phyloP scores from a whole-genome alignment of 2,113 vertebrate species.

The Nicator chloris region DNA sequence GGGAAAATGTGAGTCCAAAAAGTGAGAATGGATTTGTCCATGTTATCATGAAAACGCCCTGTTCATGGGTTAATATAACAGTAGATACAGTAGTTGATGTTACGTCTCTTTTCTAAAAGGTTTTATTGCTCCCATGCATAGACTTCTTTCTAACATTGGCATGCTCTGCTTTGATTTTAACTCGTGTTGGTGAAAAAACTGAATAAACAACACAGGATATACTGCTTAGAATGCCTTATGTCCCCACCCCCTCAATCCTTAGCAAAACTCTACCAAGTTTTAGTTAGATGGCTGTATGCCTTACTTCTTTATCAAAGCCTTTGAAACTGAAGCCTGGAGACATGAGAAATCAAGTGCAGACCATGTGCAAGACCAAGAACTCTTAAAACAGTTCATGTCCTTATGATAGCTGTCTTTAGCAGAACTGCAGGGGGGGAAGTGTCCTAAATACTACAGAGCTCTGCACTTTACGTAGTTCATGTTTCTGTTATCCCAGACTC shows the following conservation, averaged over 20 bases:
- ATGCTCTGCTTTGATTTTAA: not conserved
- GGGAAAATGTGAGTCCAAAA: not conserved
- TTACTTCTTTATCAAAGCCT: not conserved
- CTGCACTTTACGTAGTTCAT: not conserved
- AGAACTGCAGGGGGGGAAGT: not conserved
- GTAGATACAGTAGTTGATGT: not conserved
- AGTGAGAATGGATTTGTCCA: not conserved
- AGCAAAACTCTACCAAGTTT: not conserved
- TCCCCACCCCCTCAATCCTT: not conserved
- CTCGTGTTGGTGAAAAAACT: not conserved
- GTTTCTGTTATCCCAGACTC: not conserved
- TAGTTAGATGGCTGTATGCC: not conserved
- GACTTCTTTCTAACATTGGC: not conserved
- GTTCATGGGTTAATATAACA: not conserved
- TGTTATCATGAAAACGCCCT: not conserved
- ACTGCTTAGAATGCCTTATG: not conserved
- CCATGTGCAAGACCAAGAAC: not conserved
- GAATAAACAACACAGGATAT: not conserved
- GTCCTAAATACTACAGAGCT: not conserved
- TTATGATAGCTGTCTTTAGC: not conserved
- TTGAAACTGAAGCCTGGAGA: not conserved
- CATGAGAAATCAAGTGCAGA: not conserved
- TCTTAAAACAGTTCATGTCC: not conserved
- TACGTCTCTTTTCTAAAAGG: not conserved
- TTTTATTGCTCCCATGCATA: not conserved